Evolutionary conservation across 2,113 vertebrate species (phyloP).

Genomic region (Sylvilagus bachmani): DNA sequence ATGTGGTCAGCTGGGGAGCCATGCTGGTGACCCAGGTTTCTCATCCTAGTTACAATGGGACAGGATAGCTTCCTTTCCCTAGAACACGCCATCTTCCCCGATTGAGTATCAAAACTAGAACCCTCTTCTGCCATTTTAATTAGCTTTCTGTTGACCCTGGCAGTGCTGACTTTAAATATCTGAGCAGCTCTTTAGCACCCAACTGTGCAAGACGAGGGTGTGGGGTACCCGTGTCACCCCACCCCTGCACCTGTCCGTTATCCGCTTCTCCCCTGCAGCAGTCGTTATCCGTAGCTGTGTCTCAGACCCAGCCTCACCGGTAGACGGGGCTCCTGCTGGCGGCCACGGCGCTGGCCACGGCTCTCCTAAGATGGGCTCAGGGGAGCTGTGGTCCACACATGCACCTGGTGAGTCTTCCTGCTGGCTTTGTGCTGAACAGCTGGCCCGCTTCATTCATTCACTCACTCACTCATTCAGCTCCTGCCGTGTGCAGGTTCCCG

Average conservation of each 20-base stretch:
- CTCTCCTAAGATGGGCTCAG: background rate
- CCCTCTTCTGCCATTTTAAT: too few species aligned
- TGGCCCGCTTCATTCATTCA: background rate
- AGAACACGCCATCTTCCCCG: too few species aligned
- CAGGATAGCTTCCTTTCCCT: too few species aligned
- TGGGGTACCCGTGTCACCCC: background rate
- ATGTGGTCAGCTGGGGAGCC: slow-evolving; percentile 54
- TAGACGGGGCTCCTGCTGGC: background rate
- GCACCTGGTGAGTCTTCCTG: background rate
- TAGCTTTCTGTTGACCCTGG: background rate
- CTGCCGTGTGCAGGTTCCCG: background rate
- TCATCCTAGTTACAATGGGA: background rate
- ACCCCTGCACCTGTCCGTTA: background rate
- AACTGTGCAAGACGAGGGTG: background rate
- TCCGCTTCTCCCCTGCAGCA: background rate
- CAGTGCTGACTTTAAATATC: background rate
- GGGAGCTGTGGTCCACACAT: background rate
- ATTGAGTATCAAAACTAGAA: too few species aligned
- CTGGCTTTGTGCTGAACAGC: background rate
- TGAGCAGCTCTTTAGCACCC: background rate
- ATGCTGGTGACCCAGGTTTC: slow-evolving; percentile 38
- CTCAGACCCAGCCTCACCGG: background rate
- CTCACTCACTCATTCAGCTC: background rate
- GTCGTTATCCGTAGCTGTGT: background rate
- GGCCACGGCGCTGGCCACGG: too few species aligned